A percentile compares a stretch with the other conserved stretches of the same genome.
Conservation (phyloP, 2,888 invertebrate genomes). For the Latheticus oryzae region DNA sequence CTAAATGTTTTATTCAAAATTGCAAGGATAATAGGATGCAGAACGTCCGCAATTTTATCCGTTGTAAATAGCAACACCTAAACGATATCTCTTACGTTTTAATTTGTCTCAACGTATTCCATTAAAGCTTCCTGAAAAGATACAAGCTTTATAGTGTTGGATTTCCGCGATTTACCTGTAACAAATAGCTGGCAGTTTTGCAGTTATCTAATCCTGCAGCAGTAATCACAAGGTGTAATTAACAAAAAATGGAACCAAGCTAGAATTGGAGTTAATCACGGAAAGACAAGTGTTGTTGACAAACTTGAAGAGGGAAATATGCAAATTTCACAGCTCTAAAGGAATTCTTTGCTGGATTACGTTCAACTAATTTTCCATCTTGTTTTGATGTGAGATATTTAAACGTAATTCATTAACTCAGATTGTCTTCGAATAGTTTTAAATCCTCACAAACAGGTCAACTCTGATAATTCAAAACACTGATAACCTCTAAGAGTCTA, state of each 20-base stretch:
- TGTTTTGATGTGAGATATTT: constrained; percentile 45
- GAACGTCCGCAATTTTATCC: constrained; percentile 35
- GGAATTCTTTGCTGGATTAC: constrained; percentile 49
- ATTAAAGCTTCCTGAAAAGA: constrained; percentile 12
- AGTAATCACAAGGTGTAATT: constrained; percentile 15
- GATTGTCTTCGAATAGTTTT: constrained; percentile 4
- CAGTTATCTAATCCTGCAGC: constrained; percentile 22
- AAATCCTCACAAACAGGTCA: background rate
- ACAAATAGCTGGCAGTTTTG: constrained; percentile 20
- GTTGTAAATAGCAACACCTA: constrained; percentile 22
- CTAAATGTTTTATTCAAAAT: constrained; percentile 37
- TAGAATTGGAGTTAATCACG: constrained; percentile 46
- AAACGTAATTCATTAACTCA: constrained; percentile 29
- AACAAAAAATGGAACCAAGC: constrained; percentile 22
- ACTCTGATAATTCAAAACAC: background rate
- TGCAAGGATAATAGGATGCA: constrained; percentile 42
- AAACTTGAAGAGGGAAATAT: constrained; percentile 48
- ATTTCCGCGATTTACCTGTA: constrained; percentile 24
- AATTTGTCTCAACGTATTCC: constrained; percentile 33
- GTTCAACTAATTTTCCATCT: constrained; percentile 51
- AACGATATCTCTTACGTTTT: constrained; percentile 30
- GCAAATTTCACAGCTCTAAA: constrained; percentile 48
- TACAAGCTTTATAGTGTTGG: constrained; percentile 4
- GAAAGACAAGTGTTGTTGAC: constrained; percentile 47
- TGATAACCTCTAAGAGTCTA: background rate